These are phyloP conservation scores for Plagiodera versicolora DNA, from an alignment of 2,888 invertebrate genomes.

Conservation along the genomic window DNA sequence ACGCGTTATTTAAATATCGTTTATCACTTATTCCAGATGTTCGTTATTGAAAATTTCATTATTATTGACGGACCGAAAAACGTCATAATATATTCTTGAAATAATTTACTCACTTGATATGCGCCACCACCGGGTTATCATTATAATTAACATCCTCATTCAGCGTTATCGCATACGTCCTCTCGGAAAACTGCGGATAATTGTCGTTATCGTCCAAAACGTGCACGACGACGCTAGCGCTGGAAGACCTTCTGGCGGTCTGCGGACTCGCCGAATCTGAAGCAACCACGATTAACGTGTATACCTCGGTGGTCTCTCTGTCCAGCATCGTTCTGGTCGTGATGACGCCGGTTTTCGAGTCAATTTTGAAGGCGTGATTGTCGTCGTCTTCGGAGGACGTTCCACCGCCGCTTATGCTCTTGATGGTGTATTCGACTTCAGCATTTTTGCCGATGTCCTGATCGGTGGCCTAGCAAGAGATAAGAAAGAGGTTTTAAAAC, in stretches of 20 bases:
- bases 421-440: slow-evolving; percentile 76
- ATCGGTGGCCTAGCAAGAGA: slow-evolving; percentile 16
- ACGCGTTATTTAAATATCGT: too few relatives aligned
- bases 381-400: slow-evolving; percentile 65
- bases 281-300: slow-evolving; percentile 82
- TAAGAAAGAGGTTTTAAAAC: too few relatives aligned
- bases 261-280: slow-evolving; percentile 82
- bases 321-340: slow-evolving; percentile 81
- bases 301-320: slow-evolving; percentile 83
- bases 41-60: too few relatives aligned
- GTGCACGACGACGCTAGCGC: slow-evolving; percentile 77
- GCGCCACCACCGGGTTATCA: slow-evolving; percentile 80
- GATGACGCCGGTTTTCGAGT: slow-evolving; percentile 82
- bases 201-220: slow-evolving; percentile 91
- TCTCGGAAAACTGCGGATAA: slow-evolving; percentile 89
- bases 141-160: slow-evolving; percentile 88
- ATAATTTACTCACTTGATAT: slow-evolving; percentile 63
- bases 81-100: too few relatives aligned
- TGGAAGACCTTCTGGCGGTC: slow-evolving; percentile 77
- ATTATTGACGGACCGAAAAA: too few relatives aligned
- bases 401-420: slow-evolving; percentile 69
- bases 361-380: slow-evolving; percentile 81
- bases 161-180: slow-evolving; percentile 83
- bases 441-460: slow-evolving; percentile 84
- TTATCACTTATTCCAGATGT: too few relatives aligned